Conservation (phyloP, 2,113 vertebrate species). For the Mugil cephalus region DNA sequence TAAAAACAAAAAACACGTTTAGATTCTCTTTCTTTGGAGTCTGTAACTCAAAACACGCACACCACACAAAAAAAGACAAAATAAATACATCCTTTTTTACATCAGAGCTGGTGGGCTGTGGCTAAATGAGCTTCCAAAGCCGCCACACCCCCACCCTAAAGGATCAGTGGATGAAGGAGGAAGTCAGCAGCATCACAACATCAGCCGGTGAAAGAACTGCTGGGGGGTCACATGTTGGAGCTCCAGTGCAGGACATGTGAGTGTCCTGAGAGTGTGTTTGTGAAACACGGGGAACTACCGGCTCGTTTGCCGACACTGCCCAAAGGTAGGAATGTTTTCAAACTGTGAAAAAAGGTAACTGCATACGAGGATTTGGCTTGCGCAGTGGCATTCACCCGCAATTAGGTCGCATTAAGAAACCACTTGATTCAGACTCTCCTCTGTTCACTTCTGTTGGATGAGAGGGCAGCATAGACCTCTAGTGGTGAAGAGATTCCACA, state of each 20-base stretch:
- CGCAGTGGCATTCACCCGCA: constrained; percentile 1
- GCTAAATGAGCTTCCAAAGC: constrained; percentile 14
- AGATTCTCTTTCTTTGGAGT: too few species aligned
- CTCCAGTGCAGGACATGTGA: constrained; percentile 18
- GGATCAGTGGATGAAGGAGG: constrained; percentile 29
- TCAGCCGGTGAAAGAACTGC: constrained; percentile 4
- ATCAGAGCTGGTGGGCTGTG: neutral
- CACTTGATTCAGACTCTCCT: neutral
- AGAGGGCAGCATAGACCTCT: constrained; percentile 48
- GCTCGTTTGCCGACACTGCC: constrained; percentile 14
- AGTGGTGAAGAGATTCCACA: constrained; percentile 22
- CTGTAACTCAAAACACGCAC: neutral
- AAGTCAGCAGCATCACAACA: neutral
- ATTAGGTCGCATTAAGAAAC: constrained; percentile 7
- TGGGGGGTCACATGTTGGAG: constrained; percentile 37
- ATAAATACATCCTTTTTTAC: too few species aligned
- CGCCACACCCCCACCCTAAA: neutral
- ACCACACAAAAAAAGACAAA: neutral
- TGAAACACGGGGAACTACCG: constrained; percentile 17
- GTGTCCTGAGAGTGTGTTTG: constrained; percentile 15
- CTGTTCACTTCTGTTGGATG: too few species aligned
- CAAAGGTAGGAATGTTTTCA: neutral
- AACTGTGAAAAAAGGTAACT: neutral
- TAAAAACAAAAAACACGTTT: too few species aligned
- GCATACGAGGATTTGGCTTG: neutral